Evolutionary conservation across 2,797 vertebrate genomes (phyloP).

Genomic region (Rhabdophis nuchalis): DNA sequence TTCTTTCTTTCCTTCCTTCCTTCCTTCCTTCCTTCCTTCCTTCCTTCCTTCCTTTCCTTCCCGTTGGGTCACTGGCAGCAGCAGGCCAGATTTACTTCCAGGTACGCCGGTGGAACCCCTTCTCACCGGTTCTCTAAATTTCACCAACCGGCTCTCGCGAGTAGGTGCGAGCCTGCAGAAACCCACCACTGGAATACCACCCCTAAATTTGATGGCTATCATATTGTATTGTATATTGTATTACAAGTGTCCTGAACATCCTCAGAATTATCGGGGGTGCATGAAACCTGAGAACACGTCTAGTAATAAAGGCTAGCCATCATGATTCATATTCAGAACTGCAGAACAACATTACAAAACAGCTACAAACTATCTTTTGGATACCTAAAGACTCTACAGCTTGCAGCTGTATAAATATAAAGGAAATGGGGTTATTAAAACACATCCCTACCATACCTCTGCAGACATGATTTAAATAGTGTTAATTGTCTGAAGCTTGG

Average conservation of each 20-base stretch:
- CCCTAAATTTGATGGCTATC: neutral
- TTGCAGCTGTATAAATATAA: neutral
- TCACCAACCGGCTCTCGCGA: no score
- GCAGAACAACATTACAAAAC: neutral
- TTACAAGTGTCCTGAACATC: neutral
- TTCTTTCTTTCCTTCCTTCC: no score
- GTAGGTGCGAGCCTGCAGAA: no score
- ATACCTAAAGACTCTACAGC: neutral
- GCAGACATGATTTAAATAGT: neutral
- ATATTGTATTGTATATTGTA: neutral
- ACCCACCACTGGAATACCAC: no score
- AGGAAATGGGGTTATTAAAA: neutral
- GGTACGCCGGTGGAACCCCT: no score
- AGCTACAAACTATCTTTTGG: neutral
- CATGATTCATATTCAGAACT: neutral
- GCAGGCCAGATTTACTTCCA: no score
- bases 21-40: no score
- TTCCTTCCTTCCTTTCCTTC: no score
- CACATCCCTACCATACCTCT: neutral
- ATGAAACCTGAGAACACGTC: neutral
- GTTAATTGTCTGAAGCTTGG: neutral
- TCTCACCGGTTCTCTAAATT: no score
- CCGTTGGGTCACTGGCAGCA: no score
- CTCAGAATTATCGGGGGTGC: neutral
- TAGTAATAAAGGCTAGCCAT: neutral